Conservation (phyloP, 35 echinoderm and acorn worm species). For the Apostichopus californicus region DNA sequence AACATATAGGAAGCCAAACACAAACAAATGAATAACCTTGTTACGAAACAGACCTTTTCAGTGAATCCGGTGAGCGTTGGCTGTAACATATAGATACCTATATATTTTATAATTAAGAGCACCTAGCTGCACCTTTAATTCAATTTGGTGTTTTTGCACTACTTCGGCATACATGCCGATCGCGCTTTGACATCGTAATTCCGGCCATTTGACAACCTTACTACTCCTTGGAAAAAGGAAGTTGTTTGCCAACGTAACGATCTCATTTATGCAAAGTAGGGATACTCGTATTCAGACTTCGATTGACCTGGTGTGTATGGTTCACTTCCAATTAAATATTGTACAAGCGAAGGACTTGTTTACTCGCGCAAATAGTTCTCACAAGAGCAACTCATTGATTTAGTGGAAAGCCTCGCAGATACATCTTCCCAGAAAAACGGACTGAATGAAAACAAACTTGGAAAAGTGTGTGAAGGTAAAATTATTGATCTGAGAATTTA, state of each 20-base stretch:
- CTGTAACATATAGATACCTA: no score
- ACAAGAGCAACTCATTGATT: slow-evolving; percentile 3
- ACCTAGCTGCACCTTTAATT: neutral
- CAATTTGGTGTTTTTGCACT: no score
- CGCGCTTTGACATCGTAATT: neutral
- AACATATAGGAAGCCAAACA: no score
- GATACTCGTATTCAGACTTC: neutral
- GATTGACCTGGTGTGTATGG: neutral
- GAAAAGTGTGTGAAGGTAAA: neutral
- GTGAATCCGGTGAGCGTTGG: no score
- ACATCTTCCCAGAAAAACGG: neutral
- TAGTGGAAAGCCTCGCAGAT: neutral
- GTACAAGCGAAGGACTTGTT: neutral
- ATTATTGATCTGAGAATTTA: no score
- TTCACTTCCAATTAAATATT: neutral
- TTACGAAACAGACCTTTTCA: no score
- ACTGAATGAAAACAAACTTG: neutral
- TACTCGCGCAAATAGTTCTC: slow-evolving; percentile 8
- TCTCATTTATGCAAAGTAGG: slow-evolving; percentile 10
- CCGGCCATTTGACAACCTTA: neutral
- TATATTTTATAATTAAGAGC: neutral
- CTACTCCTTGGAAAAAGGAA: slow-evolving; percentile 38
- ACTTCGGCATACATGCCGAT: no score
- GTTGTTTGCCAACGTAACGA: slow-evolving; percentile 46
- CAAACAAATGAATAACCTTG: no score